Evolutionary conservation across 2,888 invertebrate species (phyloP).

Genomic region (Pterostichus niger): DNA sequence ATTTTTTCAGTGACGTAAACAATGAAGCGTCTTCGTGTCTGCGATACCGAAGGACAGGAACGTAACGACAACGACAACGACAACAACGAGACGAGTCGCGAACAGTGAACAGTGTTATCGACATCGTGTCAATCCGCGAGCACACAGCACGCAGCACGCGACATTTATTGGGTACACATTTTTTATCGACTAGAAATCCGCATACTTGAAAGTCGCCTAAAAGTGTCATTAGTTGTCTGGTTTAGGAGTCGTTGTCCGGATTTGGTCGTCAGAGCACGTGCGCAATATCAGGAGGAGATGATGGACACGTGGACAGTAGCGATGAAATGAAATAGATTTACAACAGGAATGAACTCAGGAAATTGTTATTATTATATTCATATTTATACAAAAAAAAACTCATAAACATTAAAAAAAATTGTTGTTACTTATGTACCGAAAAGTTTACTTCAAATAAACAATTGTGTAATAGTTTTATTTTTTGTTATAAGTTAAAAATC

Average conservation of each 20-base stretch:
- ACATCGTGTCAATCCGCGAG: slow-evolving; percentile 52
- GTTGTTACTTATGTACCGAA: no score
- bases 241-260: slow-evolving; percentile 56
- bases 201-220: slow-evolving; percentile 58
- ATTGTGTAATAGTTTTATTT: no score
- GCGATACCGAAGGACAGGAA: neutral
- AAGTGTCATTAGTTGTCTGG: slow-evolving; percentile 61
- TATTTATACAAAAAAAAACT: no score
- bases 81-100: neutral
- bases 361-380: neutral
- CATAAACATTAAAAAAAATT: no score
- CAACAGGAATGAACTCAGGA: neutral
- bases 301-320: neutral
- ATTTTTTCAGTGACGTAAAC: neutral
- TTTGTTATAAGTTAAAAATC: no score
- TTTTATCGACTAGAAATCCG: slow-evolving; percentile 56
- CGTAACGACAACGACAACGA: neutral
- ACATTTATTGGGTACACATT: slow-evolving; percentile 63
- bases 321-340: neutral
- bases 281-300: neutral
- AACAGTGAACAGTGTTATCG: slow-evolving; percentile 41
- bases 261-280: slow-evolving; percentile 26
- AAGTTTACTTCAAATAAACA: no score
- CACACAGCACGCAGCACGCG: slow-evolving; percentile 30
- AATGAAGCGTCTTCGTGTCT: neutral